Base-by-base conservation (phyloP, 2,797 vertebrate genomes). In the Spondyliosoma cantharus region DNA sequence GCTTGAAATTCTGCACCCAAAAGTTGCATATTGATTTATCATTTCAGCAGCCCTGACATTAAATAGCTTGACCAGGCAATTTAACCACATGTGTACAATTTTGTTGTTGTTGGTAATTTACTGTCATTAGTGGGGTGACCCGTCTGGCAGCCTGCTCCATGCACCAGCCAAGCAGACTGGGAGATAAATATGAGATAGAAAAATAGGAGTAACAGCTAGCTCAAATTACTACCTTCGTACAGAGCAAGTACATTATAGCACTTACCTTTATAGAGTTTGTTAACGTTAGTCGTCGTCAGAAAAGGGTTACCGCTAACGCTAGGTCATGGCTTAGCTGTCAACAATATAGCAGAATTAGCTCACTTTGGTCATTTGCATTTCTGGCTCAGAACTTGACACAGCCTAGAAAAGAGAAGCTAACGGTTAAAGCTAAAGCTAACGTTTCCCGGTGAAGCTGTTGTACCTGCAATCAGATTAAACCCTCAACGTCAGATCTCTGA, bases 341-440 rank as follows among this genome's bases (percentile, higher is more conserved):
- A 2, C 19, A 61, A 13, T 56, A 49, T 29, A 84, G 75, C 74
- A 29, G 24, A 57, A 22, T 2, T 45, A 74, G 85, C 85, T 70
- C 62, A 65, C 46, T 4, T 3, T 14, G 13, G 0, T 27, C 3
- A 20, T 29, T 32, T 5, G 20, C 7, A 16, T 78, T 11, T 46
- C n/a, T 22, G 5, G 45, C 43, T 42, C 0, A 0, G 37, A 48
- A 27, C 9, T 12, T 17, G 1, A 15, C 22, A 13, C 9, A 17
- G 2, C 3, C 7, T 24, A 56, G 1, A 58, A 32, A 56, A 13
- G 17, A 19, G 16, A 65, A 3, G 37, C 54, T 57, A 27, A 16
- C 25, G 22, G 32, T 37, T 37, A 37, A 37, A 37, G 32, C 17
- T 22, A n/a, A 56, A 20, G 29, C 22, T 13, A 37, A 37, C 57